Conservation (phyloP, 2,797 vertebrate genomes). For the Thunnus albacares region DNA sequence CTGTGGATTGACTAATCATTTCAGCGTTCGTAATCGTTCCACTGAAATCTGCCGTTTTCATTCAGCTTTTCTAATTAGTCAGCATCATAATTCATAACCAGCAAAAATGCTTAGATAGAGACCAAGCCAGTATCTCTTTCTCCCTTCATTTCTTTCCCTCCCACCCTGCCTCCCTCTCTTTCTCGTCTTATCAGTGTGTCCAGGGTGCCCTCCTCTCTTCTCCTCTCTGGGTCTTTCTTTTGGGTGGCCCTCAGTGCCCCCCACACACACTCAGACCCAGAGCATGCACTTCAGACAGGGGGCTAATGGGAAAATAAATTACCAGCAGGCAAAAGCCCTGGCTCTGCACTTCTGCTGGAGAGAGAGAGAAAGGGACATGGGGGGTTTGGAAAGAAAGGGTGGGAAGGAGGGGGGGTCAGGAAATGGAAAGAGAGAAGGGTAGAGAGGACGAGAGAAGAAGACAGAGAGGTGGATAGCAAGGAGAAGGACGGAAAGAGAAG, state of each 20-base stretch:
- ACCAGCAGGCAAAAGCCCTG: constrained; percentile 84
- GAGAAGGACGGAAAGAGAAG: constrained; percentile 42
- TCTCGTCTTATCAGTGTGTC: constrained; percentile 79
- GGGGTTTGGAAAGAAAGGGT: constrained; percentile 34
- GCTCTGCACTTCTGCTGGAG: constrained; percentile 82
- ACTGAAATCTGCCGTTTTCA: constrained; percentile 2
- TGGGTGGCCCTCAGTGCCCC: constrained; percentile 79
- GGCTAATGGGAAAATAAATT: constrained; percentile 88
- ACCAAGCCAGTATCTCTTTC: constrained; percentile 47
- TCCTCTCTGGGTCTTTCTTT: constrained; percentile 77
- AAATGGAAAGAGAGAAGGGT: constrained; percentile 65
- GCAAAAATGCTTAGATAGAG: constrained; percentile 57
- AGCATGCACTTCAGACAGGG: constrained; percentile 85
- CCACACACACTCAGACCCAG: constrained; percentile 77
- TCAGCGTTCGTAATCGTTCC: neutral
- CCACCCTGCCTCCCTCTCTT: constrained; percentile 31
- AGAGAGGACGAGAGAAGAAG: constrained; percentile 53
- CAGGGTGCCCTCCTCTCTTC: constrained; percentile 80
- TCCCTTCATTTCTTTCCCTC: constrained; percentile 52
- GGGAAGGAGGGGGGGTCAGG: constrained; percentile 43
- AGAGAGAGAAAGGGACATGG: constrained; percentile 66
- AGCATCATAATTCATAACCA: constrained; percentile 30
- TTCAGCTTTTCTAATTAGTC: constrained; percentile 38
- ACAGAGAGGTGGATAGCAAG: constrained; percentile 61
- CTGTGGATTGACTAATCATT: neutral